Percentiles rank a stretch among this genome's conserved stretches.
Evolutionary conservation across 2,797 vertebrate genomes (phyloP).

Genomic region (Chaetodon trifasciatus): DNA sequence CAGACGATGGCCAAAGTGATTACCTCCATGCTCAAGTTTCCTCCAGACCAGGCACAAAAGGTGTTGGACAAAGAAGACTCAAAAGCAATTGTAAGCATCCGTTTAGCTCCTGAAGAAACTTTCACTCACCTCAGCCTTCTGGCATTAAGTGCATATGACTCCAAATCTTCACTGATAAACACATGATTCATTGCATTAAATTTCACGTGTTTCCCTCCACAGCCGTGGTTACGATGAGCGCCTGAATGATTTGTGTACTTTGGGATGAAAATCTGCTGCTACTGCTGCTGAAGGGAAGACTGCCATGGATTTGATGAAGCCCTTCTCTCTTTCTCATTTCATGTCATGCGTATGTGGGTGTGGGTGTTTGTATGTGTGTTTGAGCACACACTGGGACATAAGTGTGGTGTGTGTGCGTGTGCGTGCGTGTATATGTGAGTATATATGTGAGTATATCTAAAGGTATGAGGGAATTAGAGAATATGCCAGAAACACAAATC

Average conservation of each 20-base stretch:
- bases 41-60: conserved; percentile 94
- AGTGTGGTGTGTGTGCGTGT: conserved; percentile 26
- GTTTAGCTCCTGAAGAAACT: neutral
- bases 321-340: conserved; percentile 61
- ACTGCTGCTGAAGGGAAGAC: conserved; percentile 76
- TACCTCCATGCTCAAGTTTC: conserved; percentile 96
- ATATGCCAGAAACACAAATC: conserved; percentile 71
- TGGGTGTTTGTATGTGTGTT: conserved; percentile 19
- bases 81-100: conserved; percentile 87
- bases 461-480: conserved; percentile 73
- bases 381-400: conserved; percentile 3
- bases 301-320: conserved; percentile 68
- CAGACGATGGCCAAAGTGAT: conserved; percentile 99
- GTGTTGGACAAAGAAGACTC: conserved; percentile 96
- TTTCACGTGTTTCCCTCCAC: conserved; percentile 38
- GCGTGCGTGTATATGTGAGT: conserved; percentile 25
- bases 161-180: neutral
- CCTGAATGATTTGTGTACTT: conserved; percentile 43
- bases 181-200: neutral
- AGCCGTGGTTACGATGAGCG: conserved; percentile 86
- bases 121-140: neutral
- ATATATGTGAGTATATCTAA: conserved; percentile 48
- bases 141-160: neutral
- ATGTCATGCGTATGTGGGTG: conserved; percentile 40
- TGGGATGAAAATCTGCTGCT: conserved; percentile 71